These are phyloP conservation scores for Xerus rutilus DNA, from an alignment of 2,797 vertebrate genomes.

Conservation along the genomic window DNA sequence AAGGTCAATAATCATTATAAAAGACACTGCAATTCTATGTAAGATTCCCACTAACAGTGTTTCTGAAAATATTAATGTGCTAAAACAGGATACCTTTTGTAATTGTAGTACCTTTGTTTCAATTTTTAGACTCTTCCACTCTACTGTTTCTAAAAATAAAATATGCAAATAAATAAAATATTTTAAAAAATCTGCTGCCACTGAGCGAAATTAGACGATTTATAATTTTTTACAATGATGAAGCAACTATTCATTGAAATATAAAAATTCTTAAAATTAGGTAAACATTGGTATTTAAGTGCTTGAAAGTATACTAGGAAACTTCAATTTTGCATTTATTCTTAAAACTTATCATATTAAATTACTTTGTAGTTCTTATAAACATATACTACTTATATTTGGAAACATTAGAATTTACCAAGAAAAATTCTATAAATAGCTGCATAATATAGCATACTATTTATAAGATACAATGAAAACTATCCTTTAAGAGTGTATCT, in stretches of 20 bases:
- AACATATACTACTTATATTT: not conserved
- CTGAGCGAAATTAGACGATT: not conserved
- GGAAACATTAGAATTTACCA: slow-evolving; percentile 9
- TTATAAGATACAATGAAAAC: slow-evolving; percentile 2
- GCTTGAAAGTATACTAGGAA: slow-evolving; percentile 11
- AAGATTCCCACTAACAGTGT: not conserved
- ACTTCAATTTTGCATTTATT: not conserved
- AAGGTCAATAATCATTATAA: not conserved
- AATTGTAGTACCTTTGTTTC: slow-evolving; percentile 1
- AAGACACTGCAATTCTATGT: not conserved
- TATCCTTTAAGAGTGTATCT: not conserved
- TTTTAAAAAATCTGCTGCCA: not conserved
- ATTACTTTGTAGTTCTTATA: slow-evolving; percentile 10
- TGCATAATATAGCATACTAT: not conserved
- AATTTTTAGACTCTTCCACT: slow-evolving; percentile 26
- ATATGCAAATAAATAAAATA: not conserved
- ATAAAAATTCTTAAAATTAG: slow-evolving; percentile 6
- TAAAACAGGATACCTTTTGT: not conserved
- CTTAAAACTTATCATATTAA: slow-evolving; percentile 32
- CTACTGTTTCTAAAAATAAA: not conserved
- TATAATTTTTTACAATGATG: not conserved
- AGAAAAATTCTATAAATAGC: not conserved
- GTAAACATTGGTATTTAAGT: not conserved
- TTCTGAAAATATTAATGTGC: slow-evolving; percentile 1
- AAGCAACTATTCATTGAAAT: not conserved